Base-by-base conservation (phyloP, 2,797 vertebrate genomes). In the Macropodus opercularis region DNA sequence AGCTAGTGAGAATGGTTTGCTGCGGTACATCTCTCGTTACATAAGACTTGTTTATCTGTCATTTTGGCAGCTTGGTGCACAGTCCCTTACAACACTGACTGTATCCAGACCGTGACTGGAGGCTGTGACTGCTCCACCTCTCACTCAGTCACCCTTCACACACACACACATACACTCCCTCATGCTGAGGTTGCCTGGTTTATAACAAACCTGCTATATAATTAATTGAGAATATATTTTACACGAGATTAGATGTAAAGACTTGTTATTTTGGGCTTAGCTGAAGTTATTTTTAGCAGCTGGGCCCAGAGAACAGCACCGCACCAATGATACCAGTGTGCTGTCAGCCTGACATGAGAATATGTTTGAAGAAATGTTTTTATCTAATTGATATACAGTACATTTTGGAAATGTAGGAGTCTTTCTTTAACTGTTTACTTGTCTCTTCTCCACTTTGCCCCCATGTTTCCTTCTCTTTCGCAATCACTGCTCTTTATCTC, bases 201-300 rank as follows among this genome's bases (percentile, higher is more conserved):
- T 47, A 55, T 27, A 49, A 39, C 22, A 17, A 39, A 48, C 39
- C 24, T 69, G 72, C 62, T 29, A 46, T 46, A 7, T 60, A 21
- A 70, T 61, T 75, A 74, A 63, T 8, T 74, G 58, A 53, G 52
- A 39, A 48, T 59, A 24, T 64, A 62, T 69, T 75, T 81, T 82
- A 71, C 47, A 52, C 53, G 36, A 31, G 18, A 41, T 62, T 19
- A 46, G 24, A 38, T 67, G 46, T 53, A 60, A 69, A 21, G 3
- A 19, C 48, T 48, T 56, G 57, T 71, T 68, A 67, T 75, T 80
- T 74, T 72, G 19, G 44, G 47, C 23, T 73, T 43, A 48, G 42
- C 63, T 41, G 64, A 36, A 43, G 47, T 70, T 81, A 54, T 63
- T 68, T 81, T 84, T 74, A 82, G 70, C 52, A 51, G 23, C 72